Conservation (phyloP, 2,113 vertebrate species). For the Clarias magur region DNA sequence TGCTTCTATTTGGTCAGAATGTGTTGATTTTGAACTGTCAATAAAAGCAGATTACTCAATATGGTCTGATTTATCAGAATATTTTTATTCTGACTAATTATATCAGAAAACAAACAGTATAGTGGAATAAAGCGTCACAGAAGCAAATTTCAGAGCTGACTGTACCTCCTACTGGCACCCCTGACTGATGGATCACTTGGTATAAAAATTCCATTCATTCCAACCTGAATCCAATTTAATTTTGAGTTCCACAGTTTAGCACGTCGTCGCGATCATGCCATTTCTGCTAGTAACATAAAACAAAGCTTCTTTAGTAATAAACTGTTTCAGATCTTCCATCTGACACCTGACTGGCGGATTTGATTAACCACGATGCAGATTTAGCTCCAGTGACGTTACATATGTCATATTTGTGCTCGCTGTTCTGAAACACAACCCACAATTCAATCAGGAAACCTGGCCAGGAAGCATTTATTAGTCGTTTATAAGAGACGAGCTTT, state of each 20-base stretch:
- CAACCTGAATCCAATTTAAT: not conserved
- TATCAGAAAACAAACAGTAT: not conserved
- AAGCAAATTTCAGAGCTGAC: not conserved
- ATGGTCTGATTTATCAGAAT: too few species aligned
- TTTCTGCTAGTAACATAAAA: not conserved
- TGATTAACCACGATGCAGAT: not conserved
- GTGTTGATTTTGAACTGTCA: not conserved
- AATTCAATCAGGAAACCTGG: not conserved
- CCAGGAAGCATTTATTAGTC: constrained; percentile 16
- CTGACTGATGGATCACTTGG: not conserved
- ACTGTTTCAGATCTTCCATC: not conserved
- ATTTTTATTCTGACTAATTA: not conserved
- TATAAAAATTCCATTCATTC: not conserved
- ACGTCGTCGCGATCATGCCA: not conserved
- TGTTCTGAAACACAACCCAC: not conserved
- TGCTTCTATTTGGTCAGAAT: not conserved
- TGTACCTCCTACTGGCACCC: not conserved
- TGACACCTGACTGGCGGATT: constrained; percentile 17
- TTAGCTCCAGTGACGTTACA: not conserved
- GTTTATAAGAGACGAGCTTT: not conserved
- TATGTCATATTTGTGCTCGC: not conserved
- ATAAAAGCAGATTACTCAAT: not conserved
- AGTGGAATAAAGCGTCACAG: not conserved
- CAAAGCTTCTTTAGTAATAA: not conserved
- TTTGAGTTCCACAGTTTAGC: not conserved